Base-by-base conservation (phyloP, 1,140 invertebrate genomes). In the Physella acuta region DNA sequence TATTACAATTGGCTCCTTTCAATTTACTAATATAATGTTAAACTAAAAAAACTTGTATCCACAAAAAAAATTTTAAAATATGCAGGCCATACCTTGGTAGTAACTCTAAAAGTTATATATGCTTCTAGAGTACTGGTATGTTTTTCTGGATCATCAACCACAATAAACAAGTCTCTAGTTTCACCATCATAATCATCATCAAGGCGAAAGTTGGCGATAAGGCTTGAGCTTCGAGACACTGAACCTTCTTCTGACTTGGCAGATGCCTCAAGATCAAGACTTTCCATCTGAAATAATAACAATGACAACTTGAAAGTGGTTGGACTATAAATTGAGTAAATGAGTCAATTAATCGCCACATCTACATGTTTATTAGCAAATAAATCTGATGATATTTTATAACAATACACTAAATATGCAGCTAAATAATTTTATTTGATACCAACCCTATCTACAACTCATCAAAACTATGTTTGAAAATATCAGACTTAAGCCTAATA, bases 111-210 rank as follows among this genome's bases (percentile, higher is more conserved):
- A 49, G 90, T 91, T 56, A 92, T 90, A 75, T 89, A 92, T 1
- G 91, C 91, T 80, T 92, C 91, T 73, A 92, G 86, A 0, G 90
- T 90, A 73, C 90, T 90, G 24, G 90, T 86, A 82, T 92, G 90
- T 80, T 92, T 92, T 72, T 92, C 90, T n/a, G 91, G 91, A 85
- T 90, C 91, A 73, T 92, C 91, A 26, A 92, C 90, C 82, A 88
- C 87, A 0, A 91, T 87, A 79, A 89, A 88, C 16, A 92, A 80
- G 79, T 92, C 91, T 52, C 76, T 76, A 2, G 77, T 75, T 17
- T 82, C 81, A 52, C 69, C 77, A 64, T 82, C 83, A 59, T 73
- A 55, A 51, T 79, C 78, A 70, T 82, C 81, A 67, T 85, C 84
- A 66, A 80, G 75, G 16, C 78, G 76, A 24, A 83, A 75, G 63